These are phyloP conservation scores for Toxonevra muliebris DNA, from an alignment of 2,888 invertebrate genomes.

Conservation along the genomic window DNA sequence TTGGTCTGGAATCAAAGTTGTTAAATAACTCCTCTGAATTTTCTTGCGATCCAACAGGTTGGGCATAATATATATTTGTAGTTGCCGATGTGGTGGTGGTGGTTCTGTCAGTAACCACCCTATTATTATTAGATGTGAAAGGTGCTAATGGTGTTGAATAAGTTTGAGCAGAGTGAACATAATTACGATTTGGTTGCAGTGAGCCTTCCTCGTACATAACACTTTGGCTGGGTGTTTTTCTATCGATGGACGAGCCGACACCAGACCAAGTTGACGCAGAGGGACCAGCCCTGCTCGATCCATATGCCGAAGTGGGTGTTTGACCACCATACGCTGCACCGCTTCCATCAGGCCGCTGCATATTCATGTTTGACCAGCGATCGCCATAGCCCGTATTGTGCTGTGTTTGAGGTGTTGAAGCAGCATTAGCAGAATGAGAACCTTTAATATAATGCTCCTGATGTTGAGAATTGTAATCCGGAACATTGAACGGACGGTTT, in stretches of 20 bases:
- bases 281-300: slow-evolving; percentile 2
- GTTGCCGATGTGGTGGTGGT: slow-evolving; percentile 34
- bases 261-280: slow-evolving; percentile 44
- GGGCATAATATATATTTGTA: slow-evolving; percentile 52
- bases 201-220: slow-evolving; percentile 55
- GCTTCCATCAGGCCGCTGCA: slow-evolving; percentile 50
- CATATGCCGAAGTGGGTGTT: too few species aligned
- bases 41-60: slow-evolving; percentile 54
- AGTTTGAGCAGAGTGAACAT: slow-evolving; percentile 42
- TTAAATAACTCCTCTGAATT: slow-evolving; percentile 45
- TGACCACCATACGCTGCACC: too few species aligned
- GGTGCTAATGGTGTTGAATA: slow-evolving; percentile 55
- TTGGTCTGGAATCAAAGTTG: slow-evolving; percentile 15
- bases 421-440: background rate
- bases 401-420: slow-evolving; percentile 11
- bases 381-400: slow-evolving; percentile 33
- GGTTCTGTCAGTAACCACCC: slow-evolving; percentile 14
- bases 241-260: slow-evolving; percentile 44
- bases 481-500: background rate
- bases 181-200: slow-evolving; percentile 58
- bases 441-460: background rate
- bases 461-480: background rate
- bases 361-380: slow-evolving; percentile 60
- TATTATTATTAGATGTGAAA: slow-evolving; percentile 37
- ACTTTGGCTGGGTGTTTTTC: slow-evolving; percentile 46